Evolutionary conservation across 2,113 vertebrate genomes (phyloP), one percentile per base, ranked within the genome.

Genomic region (Sylvietta virens): DNA sequence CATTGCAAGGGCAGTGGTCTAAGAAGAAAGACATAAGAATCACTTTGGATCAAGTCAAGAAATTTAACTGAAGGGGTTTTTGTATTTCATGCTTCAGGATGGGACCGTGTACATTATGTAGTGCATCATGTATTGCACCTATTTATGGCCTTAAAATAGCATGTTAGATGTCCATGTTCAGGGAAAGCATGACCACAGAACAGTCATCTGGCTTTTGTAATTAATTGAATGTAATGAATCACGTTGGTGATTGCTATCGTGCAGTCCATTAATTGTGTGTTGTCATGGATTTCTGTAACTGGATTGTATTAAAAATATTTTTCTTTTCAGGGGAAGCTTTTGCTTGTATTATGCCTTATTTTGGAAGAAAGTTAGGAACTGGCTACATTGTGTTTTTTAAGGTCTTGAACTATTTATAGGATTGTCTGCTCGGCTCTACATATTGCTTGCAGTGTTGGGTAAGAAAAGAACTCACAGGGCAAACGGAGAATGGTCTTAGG

Each of bases 351-450:
- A 40, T 86, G 64, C 45, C 65, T 95, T 91, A 79, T 81, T 89
- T 91, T 91, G 84, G 89, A 86, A 95, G 65, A 84, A 94, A 91
- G 57, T 62, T 92, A 58, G 82, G 50, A 94, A 67, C n/a, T 64
- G 61, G 37, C 37, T 81, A 30, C 14, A 19, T 17, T 74, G 22
- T 61, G 26, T 40, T 86, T 92, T 95, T 80, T 44, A 54, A 76
- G 45, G 53, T 79, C 69, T 85, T 91, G 62, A 91, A 76, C 65
- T 84, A 48, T 92, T 94, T 94, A 72, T 85, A 66, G 61, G 51
- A 23, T 86, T 91, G 45, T 84, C 50, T 95, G n/a, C 45, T 92
- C 2, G 2, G 23, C n/a, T 62, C 7, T 88, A 9, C 20, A 13
- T 81, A 47, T 47, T 90, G 39, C 58, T 88, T 94, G 23, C 42